Evolutionary conservation across 2,113 vertebrate species (phyloP).

Genomic region (Scopus umbretta): DNA sequence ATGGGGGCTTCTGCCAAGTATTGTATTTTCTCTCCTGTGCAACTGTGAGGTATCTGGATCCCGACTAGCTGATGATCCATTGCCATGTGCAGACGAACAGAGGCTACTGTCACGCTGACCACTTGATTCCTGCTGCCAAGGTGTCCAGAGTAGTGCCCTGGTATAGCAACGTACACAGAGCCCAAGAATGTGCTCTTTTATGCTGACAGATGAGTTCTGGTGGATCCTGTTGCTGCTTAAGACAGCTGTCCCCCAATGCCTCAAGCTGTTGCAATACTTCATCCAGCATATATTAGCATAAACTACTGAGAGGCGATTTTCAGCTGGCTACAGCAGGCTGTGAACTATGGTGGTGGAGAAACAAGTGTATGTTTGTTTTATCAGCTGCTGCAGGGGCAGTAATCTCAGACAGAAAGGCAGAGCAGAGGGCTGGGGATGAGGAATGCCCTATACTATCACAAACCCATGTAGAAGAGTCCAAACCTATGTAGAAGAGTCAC

Average conservation of each 20-base stretch:
- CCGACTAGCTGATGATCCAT: background rate
- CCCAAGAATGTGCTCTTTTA: background rate
- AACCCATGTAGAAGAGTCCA: background rate
- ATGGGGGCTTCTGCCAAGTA: background rate
- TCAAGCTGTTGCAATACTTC: background rate
- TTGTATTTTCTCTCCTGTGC: background rate
- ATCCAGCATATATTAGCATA: background rate
- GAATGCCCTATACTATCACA: background rate
- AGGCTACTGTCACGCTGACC: background rate
- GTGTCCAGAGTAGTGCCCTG: background rate
- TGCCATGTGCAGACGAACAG: background rate
- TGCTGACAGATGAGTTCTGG: background rate
- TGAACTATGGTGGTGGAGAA: background rate
- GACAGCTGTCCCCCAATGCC: background rate
- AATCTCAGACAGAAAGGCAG: background rate
- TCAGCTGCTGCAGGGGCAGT: background rate
- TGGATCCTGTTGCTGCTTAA: background rate
- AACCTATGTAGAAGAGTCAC: background rate
- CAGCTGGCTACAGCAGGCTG: background rate
- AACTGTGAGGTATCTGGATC: background rate
- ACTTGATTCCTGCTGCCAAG: background rate
- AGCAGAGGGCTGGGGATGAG: background rate
- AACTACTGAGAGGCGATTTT: background rate
- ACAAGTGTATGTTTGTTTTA: background rate
- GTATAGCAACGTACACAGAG: rapidly evolving